Evolutionary conservation across 1,140 invertebrate genomes (phyloP), one percentile per base, ranked within the genome.

Genomic region (Tetraneura akinire): DNA sequence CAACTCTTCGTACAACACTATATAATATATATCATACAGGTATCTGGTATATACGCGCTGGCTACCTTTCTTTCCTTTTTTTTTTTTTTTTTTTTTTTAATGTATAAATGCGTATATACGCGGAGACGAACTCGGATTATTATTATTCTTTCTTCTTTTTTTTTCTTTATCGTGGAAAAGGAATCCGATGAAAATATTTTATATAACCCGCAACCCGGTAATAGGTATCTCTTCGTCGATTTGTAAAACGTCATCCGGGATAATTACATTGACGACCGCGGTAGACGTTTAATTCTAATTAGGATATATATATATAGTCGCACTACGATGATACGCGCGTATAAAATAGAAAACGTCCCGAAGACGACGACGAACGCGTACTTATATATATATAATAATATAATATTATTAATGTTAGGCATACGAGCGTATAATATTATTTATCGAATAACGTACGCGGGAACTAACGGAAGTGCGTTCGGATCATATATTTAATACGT

Each of bases 221-320:
- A 8, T 37, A 8, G 32, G 3, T 37, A 37, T 3, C 3, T 37
- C 51, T n/a, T 29, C 47, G 55, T 60, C 74, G 23, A 78, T 78
- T 78, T 78, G 74, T 78, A 60, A 37, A 78, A 78, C 74, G 74
- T 78, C 74, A 78, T 78, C 42, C 53, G 14, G 74, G 29, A 78
- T 78, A 78, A 78, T 78, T 76, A 76, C 74, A 60, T 78, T 55
- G 37, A 57, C 71, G 42, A 55, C 51, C 71, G 51, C 71, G 51
- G 71, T 74, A 74, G 49, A 55, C 8, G 8, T 55, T 74, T 26
- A 74, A 74, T 80, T 80, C 51, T 64, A 64, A 64, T 64, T 37
- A 37, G 32, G 62, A 64, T 62, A 32, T 32, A 62, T 8, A n/a
- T 60, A 60, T 18, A 37, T 37, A 37, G 8, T 3, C 32, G 32